Evolutionary conservation across 2,113 vertebrate species (phyloP), one percentile per base, ranked within the genome.

Genomic region (Antechinus flavipes): DNA sequence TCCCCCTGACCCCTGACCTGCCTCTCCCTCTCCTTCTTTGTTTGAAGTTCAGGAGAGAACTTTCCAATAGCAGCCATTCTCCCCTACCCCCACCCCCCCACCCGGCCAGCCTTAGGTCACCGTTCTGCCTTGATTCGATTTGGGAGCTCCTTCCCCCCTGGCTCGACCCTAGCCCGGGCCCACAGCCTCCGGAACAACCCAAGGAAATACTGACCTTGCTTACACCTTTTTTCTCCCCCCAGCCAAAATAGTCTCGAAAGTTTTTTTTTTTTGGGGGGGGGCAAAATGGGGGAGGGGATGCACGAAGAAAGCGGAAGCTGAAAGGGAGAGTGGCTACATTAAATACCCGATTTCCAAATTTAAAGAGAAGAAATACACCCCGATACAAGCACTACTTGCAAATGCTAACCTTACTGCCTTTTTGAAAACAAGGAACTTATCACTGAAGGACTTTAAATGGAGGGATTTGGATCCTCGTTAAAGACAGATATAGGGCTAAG

Each of bases 121-220:
- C 97, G 97, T 97, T 98, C 98, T 97, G 96, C 97, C 96, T 98
- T 97, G 97, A 95, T 96, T 93, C 56, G 92, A 95, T 97, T 95
- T 97, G 97, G 95, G 96, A 97, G 96, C 91, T 93, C 94, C 35
- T 92, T 93, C 76, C 96, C 61, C 84, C 96, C 56, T 8, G 27
- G 76, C 54, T 68, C 94, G 91, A n/a, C 96, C 96, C 94, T 95
- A 30, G 90, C 90, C 16, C 53, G 94, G 97, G 96, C 94, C 94
- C 2, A 54, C 35, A 12, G 23, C 93, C 8, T 93, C 95, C 76
- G 0, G 2, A 61, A 93, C 58, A 58, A 96, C 89, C 97, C 97
- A 97, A 92, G 93, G 94, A 96, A 97, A 94, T 61, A 53, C 68
- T 97, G 98, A 98, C 97, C 98, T 96, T 91, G 95, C 56, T 97